Evolutionary conservation across 2,888 invertebrate genomes (phyloP).

Genomic region (Drosophila anomalata): DNA sequence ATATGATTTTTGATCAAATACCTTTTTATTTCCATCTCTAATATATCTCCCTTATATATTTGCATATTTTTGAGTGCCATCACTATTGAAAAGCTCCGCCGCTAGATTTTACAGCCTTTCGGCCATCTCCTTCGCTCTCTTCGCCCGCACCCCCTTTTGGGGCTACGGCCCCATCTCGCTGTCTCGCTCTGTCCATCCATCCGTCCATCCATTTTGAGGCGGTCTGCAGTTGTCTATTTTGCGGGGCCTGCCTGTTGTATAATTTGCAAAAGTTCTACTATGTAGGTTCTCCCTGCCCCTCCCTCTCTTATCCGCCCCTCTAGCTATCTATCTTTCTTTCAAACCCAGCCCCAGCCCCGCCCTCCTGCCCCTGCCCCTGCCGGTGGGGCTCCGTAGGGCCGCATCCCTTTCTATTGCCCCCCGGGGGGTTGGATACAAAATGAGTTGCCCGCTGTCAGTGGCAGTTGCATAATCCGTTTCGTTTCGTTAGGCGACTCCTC

Average conservation of each 20-base stretch:
- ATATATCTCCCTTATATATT: background rate
- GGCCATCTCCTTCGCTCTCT: background rate
- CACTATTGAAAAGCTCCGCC: background rate
- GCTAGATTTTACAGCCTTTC: conserved; percentile 8
- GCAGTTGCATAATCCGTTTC: conserved; percentile 47
- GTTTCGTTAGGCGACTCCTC: conserved; percentile 13
- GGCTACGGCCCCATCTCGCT: background rate
- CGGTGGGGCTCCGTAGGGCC: background rate
- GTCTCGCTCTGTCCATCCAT: conserved; percentile 5
- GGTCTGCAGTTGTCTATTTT: conserved; percentile 38
- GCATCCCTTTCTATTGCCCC: conserved; percentile 27
- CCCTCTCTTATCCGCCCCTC: background rate
- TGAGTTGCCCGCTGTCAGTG: conserved; percentile 40
- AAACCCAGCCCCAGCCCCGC: too few relatives aligned
- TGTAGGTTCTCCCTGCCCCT: conserved; percentile 4
- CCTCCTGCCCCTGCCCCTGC: background rate
- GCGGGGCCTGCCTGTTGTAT: conserved; percentile 43
- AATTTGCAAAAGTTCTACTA: conserved; percentile 47
- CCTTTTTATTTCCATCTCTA: background rate
- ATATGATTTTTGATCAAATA: background rate
- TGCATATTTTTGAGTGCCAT: background rate
- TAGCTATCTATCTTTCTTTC: background rate
- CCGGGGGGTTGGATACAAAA: conserved; percentile 28
- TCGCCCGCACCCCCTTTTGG: background rate
- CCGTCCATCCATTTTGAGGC: conserved; percentile 26